These are phyloP conservation scores for Orthosia gracilis DNA, from an alignment of 2,888 invertebrate species.

Conservation along the genomic window DNA sequence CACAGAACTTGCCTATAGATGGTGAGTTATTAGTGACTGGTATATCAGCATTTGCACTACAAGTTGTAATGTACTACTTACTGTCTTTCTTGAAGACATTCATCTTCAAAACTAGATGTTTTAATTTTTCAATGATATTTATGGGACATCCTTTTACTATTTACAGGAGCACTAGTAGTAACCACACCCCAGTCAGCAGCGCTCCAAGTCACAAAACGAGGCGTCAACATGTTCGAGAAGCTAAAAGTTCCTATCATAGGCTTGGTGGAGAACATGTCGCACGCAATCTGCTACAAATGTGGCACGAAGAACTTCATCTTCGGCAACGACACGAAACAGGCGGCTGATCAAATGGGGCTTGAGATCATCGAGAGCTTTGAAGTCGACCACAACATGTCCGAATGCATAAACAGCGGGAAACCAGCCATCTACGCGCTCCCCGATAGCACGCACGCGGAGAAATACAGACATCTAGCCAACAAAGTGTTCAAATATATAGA, in stretches of 20 bases:
- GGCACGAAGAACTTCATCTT: constrained; percentile 94
- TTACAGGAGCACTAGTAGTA: constrained; percentile 95
- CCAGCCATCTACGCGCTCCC: constrained; percentile 94
- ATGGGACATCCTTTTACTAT: background rate
- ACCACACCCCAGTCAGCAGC: constrained; percentile 98
- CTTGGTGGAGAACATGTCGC: constrained; percentile 98
- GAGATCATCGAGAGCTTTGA: constrained; percentile 94
- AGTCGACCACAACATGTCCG: constrained; percentile 93
- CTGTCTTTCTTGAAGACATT: background rate
- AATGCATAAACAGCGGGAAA: constrained; percentile 93
- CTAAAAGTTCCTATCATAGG: constrained; percentile 96
- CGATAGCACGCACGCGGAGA: constrained; percentile 88
- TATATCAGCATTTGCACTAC: no score
- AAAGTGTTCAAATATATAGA: constrained; percentile 87
- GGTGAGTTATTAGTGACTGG: constrained; percentile 90
- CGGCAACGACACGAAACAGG: constrained; percentile 92
- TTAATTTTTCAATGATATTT: background rate
- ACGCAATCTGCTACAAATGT: constrained; percentile 95
- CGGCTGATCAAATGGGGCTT: constrained; percentile 93
- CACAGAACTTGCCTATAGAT: constrained; percentile 96
- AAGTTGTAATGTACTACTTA: no score
- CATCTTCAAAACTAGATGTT: background rate
- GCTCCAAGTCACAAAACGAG: constrained; percentile 96
- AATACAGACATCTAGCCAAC: constrained; percentile 86
- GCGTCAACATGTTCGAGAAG: constrained; percentile 97